These are phyloP conservation scores for Dipus sagitta DNA, from an alignment of 2,797 vertebrate genomes.

Conservation along the genomic window DNA sequence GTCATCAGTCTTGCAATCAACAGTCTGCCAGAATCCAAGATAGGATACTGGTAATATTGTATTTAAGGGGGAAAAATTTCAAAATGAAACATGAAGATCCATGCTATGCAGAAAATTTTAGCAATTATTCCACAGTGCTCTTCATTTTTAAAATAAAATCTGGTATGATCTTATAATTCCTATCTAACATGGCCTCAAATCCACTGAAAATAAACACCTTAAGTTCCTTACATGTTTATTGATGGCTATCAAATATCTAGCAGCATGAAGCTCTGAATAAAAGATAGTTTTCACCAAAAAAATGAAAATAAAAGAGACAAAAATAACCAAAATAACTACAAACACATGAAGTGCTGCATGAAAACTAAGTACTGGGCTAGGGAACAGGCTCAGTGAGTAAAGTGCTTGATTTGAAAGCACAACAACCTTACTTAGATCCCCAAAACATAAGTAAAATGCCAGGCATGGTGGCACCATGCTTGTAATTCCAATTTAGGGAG, in stretches of 20 bases:
- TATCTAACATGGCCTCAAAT: background rate
- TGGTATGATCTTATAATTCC: background rate
- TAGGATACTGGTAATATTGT: background rate
- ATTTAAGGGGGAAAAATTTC: constrained; percentile 2
- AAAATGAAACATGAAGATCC: constrained; percentile 10
- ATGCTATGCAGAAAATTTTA: background rate
- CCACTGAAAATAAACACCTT: background rate
- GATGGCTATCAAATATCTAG: background rate
- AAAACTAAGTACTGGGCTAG: too few relatives aligned
- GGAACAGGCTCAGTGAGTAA: too few relatives aligned
- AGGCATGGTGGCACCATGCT: too few relatives aligned
- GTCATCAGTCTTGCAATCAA: background rate
- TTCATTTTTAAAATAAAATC: constrained; percentile 26
- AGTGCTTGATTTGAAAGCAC: too few relatives aligned
- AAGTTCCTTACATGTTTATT: background rate
- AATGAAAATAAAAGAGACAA: background rate
- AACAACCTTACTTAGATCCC: too few relatives aligned
- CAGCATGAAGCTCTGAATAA: constrained; percentile 35
- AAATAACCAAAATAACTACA: background rate
- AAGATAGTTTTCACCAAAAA: background rate
- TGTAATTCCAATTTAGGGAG: too few relatives aligned
- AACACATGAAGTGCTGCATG: too few relatives aligned
- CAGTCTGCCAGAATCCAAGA: background rate
- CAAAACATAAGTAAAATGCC: too few relatives aligned
- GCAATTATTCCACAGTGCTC: constrained; percentile 17